Percentiles rank a stretch among this genome's conserved stretches.
Conservation (phyloP, 1,140 invertebrate genomes). For the Hestina assimilis region DNA sequence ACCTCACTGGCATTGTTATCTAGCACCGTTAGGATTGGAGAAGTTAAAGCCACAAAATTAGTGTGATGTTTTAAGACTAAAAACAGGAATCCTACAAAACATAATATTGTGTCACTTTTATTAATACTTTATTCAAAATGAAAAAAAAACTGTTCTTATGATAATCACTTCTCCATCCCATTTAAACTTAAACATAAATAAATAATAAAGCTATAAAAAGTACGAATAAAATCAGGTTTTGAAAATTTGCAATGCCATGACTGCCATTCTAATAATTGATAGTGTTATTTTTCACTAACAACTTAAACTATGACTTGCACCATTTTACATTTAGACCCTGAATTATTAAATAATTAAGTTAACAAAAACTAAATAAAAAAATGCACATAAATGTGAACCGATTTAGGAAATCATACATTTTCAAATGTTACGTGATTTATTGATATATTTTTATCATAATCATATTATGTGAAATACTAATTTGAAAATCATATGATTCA, state of each 20-base stretch:
- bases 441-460: background rate
- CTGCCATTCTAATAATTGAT: background rate
- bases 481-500: background rate
- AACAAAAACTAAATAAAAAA: slow-evolving; percentile 23
- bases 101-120: background rate
- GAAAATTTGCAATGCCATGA: slow-evolving; percentile 22
- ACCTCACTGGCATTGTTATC: slow-evolving; percentile 58
- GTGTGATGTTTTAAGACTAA: slow-evolving; percentile 1
- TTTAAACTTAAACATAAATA: slow-evolving; percentile 38
- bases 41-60: slow-evolving; percentile 25
- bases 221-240: slow-evolving; percentile 22
- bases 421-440: background rate
- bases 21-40: slow-evolving; percentile 59
- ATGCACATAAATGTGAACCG: background rate
- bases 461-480: background rate
- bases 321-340: slow-evolving; percentile 41
- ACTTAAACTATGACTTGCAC: slow-evolving; percentile 73
- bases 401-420: background rate
- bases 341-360: slow-evolving; percentile 47
- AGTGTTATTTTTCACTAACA: slow-evolving; percentile 8
- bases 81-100: background rate
- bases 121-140: background rate
- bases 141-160: background rate
- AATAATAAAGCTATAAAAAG: slow-evolving; percentile 43
- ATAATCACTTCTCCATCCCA: slow-evolving; percentile 33